These are phyloP conservation scores for Pseudococcus longispinus DNA, from an alignment of 2,888 invertebrate genomes.

Conservation along the genomic window DNA sequence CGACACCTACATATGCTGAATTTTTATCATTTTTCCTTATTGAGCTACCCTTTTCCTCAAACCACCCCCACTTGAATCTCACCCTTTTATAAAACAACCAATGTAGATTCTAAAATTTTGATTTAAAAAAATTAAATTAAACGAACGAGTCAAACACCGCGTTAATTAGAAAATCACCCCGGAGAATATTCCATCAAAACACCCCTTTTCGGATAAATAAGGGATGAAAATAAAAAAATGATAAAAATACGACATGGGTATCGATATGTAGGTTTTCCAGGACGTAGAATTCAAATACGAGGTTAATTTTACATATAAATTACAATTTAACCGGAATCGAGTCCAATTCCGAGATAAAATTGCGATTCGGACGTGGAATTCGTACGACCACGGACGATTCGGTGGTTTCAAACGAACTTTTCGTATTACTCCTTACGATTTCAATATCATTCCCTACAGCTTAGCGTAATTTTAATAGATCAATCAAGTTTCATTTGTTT, in stretches of 20 bases:
- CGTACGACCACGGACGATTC: background rate
- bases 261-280: background rate
- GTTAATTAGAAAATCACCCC: background rate
- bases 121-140: background rate
- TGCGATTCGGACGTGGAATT: background rate
- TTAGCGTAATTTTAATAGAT: slow-evolving; percentile 4
- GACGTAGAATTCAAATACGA: background rate
- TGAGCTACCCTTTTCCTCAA: background rate
- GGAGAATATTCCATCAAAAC: no score
- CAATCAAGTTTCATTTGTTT: slow-evolving; percentile 25
- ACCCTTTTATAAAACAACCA: background rate
- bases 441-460: background rate
- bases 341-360: background rate
- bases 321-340: background rate
- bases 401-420: background rate
- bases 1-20: background rate
- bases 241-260: background rate
- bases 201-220: background rate
- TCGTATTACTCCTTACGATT: background rate
- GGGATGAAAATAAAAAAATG: background rate
- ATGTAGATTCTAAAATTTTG: background rate
- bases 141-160: background rate
- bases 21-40: background rate
- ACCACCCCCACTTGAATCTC: background rate
- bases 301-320: background rate